These are phyloP conservation scores for Cheilosia pagana DNA, from an alignment of 2,888 invertebrate species.

Conservation along the genomic window DNA sequence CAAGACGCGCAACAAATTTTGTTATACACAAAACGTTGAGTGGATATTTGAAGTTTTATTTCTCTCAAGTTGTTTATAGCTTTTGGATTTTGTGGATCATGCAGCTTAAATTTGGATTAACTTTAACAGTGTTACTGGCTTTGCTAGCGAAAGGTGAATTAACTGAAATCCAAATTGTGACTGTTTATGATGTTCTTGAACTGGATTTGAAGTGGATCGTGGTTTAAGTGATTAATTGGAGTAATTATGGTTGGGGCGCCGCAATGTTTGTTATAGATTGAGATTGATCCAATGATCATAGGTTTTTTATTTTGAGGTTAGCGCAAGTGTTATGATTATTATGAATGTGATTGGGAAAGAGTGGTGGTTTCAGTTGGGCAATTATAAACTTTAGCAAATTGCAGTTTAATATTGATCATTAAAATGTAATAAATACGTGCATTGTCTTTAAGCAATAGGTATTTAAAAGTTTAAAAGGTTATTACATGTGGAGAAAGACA, in stretches of 20 bases:
- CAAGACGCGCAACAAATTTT: conserved; percentile 30
- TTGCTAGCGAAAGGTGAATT: conserved; percentile 68
- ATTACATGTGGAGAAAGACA: too few relatives aligned
- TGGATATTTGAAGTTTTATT: conserved; percentile 5
- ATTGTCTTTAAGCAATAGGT: too few relatives aligned
- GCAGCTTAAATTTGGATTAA: conserved; percentile 66
- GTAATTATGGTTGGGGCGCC: conserved; percentile 5
- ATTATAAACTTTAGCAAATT: too few relatives aligned
- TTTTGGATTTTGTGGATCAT: conserved; percentile 30
- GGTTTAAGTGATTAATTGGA: conserved; percentile 43
- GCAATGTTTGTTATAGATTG: background rate
- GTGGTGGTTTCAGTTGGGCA: too few relatives aligned
- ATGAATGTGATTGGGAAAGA: too few relatives aligned
- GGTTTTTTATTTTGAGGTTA: background rate
- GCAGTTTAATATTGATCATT: too few relatives aligned
- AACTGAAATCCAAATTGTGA: conserved; percentile 28
- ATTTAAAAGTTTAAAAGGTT: too few relatives aligned
- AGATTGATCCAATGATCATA: background rate
- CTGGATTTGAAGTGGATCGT: conserved; percentile 41
- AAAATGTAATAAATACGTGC: too few relatives aligned
- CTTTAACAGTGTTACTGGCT: conserved; percentile 45
- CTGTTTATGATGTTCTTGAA: conserved; percentile 28
- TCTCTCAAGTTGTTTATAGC: conserved; percentile 5
- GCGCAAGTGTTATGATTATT: too few relatives aligned
- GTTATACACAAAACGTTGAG: background rate